Conservation (phyloP, 1,140 invertebrate species). For the Drusus annulatus region DNA sequence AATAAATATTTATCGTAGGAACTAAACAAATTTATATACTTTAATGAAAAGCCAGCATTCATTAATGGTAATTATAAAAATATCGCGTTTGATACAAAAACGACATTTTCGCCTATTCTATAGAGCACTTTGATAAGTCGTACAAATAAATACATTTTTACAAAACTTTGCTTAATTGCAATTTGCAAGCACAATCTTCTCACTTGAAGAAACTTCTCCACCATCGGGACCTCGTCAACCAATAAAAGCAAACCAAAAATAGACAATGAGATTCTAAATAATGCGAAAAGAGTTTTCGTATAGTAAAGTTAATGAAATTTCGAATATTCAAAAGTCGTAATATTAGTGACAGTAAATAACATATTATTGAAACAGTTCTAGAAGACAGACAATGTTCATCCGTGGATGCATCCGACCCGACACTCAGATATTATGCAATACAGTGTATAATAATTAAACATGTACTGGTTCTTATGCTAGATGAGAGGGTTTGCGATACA, state of each 20-base stretch:
- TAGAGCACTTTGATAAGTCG: conserved; percentile 26
- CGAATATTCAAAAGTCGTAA: no score
- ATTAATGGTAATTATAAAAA: conserved; percentile 44
- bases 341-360: no score
- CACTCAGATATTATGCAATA: no score
- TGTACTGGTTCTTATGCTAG: not conserved
- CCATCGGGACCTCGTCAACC: not conserved
- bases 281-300: no score
- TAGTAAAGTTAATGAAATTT: no score
- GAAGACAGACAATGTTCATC: no score
- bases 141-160: conserved; percentile 31
- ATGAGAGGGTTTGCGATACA: conserved; percentile 8
- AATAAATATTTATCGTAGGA: conserved; percentile 51
- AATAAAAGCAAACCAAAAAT: no score
- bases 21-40: conserved; percentile 40
- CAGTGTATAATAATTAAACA: not conserved
- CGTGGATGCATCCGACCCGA: no score
- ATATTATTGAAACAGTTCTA: no score
- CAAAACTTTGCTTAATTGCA: conserved; percentile 2
- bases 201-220: conserved; percentile 5
- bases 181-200: conserved; percentile 11
- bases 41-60: conserved; percentile 45
- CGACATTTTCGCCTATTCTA: conserved; percentile 23
- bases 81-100: conserved; percentile 52
- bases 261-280: no score